Evolutionary conservation across 2,797 vertebrate genomes (phyloP).

Genomic region (Parauchenoglanis ngamensis): DNA sequence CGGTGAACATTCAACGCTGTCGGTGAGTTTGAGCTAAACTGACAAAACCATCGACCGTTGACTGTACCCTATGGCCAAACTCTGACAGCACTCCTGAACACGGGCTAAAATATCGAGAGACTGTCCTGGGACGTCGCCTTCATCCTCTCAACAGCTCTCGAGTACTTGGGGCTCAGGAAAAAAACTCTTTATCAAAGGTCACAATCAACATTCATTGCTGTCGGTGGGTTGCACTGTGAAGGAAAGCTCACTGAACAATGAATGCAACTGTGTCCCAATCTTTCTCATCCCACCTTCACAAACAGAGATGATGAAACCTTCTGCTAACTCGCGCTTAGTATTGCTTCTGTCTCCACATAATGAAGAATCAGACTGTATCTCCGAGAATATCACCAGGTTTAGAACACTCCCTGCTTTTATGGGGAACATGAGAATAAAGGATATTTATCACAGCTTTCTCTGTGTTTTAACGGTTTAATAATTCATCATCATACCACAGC

Average conservation of each 20-base stretch:
- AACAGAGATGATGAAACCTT: conserved; percentile 39
- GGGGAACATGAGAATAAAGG: conserved; percentile 29
- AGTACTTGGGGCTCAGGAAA: conserved; percentile 53
- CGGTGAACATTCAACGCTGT: conserved; percentile 98
- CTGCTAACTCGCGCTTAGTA: background rate
- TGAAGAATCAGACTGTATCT: conserved; percentile 11
- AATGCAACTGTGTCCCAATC: conserved; percentile 99
- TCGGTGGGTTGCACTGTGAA: conserved; percentile 98
- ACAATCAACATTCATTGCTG: conserved; percentile 99
- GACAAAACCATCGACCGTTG: conserved; percentile 99
- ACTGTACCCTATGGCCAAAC: conserved; percentile 95
- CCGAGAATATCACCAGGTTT: background rate
- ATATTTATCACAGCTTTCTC: background rate
- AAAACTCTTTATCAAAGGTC: conserved; percentile 82
- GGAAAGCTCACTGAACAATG: conserved; percentile 99
- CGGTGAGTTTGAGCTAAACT: conserved; percentile 96
- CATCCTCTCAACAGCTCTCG: conserved; percentile 23
- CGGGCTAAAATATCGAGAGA: background rate
- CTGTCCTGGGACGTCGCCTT: conserved; percentile 16
- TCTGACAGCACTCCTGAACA: conserved; percentile 58
- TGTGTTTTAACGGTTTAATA: background rate
- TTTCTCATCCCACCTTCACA: conserved; percentile 69
- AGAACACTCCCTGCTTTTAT: conserved; percentile 14
- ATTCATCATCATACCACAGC: background rate
- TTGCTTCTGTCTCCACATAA: conserved; percentile 27